A percentile compares a stretch with the other conserved stretches of the same genome.
Conservation (phyloP, 1,140 invertebrate genomes). For the Bombus affinis region DNA sequence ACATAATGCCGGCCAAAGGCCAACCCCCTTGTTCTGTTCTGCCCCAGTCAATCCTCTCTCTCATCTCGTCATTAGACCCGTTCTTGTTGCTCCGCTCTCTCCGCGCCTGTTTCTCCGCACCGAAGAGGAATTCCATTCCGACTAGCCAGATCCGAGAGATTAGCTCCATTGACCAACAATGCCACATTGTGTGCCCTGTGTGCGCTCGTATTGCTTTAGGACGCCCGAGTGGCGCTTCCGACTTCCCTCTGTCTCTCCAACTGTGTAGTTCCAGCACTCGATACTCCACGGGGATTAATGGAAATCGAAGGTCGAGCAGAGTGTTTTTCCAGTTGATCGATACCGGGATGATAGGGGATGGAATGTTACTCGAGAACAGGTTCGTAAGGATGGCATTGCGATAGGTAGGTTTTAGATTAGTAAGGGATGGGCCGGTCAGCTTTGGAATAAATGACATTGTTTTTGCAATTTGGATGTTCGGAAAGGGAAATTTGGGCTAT, state of each 20-base stretch:
- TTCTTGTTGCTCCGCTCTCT: background rate
- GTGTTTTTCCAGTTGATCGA: background rate
- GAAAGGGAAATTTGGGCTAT: background rate
- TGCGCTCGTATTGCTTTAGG: slow-evolving; percentile 32
- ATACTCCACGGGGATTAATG: slow-evolving; percentile 19
- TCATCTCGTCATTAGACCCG: background rate
- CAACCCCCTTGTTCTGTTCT: background rate
- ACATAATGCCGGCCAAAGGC: slow-evolving; percentile 60
- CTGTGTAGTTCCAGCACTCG: background rate
- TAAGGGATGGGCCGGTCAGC: background rate
- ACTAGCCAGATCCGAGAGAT: slow-evolving; percentile 61
- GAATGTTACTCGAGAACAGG: background rate
- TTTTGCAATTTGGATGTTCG: no score
- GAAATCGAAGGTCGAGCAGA: background rate
- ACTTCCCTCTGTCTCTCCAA: slow-evolving; percentile 6
- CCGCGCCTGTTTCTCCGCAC: background rate
- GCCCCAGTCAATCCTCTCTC: background rate
- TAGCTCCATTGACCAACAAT: slow-evolving; percentile 71
- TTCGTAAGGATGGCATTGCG: background rate
- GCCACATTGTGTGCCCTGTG: slow-evolving; percentile 43
- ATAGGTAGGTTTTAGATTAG: background rate
- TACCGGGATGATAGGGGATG: background rate
- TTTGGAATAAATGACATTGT: background rate
- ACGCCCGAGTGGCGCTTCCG: background rate
- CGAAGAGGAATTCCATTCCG: slow-evolving; percentile 66